phyloP scores from a whole-genome alignment of 2,113 vertebrate species.

The Andinoacara biseriatus region DNA sequence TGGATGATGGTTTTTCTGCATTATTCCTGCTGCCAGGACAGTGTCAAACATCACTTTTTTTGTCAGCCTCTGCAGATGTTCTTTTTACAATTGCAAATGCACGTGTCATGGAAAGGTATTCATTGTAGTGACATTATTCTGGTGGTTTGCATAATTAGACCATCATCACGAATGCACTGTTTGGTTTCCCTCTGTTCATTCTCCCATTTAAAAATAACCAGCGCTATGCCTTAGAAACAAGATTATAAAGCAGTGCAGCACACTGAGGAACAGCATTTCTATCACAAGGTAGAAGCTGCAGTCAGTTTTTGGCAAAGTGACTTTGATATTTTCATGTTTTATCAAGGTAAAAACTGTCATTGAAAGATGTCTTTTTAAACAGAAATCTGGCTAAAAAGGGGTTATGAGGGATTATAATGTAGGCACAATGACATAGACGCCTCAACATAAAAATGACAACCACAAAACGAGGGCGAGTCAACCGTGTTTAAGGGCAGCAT shows the following conservation, averaged over 20 bases:
- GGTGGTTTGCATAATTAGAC: conserved; percentile 5
- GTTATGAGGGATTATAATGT: no score
- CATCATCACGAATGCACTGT: background rate
- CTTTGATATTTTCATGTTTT: no score
- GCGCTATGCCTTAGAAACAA: background rate
- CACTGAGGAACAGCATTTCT: background rate
- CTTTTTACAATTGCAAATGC: background rate
- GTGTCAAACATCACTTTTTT: background rate
- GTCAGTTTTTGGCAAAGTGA: no score
- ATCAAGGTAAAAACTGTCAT: no score
- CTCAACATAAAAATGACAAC: no score
- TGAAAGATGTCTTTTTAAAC: no score
- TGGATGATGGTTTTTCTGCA: background rate
- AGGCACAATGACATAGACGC: no score
- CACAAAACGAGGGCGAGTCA: no score
- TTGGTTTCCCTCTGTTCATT: background rate
- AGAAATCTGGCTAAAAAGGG: no score
- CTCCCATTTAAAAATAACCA: background rate
- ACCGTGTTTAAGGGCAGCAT: no score
- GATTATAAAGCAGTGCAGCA: background rate
- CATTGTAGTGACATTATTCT: background rate
- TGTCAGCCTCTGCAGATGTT: background rate
- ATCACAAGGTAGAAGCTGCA: no score
- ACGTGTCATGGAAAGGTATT: background rate
- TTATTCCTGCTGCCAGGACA: background rate